A percentile compares a stretch with the other conserved stretches of the same genome.
Evolutionary conservation across 2,797 vertebrate species (phyloP).

Genomic region (Ambastaia sidthimunki): DNA sequence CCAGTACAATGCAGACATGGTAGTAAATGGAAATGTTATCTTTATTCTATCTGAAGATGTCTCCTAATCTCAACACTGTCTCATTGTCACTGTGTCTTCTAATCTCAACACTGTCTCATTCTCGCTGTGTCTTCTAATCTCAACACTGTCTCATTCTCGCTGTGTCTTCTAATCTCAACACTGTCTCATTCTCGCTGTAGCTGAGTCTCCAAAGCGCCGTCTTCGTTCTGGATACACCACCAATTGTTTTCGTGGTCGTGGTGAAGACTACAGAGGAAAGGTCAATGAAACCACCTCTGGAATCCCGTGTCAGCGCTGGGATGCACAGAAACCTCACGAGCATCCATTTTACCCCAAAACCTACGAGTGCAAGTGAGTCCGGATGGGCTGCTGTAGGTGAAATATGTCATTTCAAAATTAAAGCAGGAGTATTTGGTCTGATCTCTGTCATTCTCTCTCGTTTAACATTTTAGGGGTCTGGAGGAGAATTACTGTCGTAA

Average conservation of each 20-base stretch:
- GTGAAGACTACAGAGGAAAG: conserved; percentile 88
- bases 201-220: conserved; percentile 76
- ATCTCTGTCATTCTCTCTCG: no score
- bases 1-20: no score
- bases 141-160: not conserved
- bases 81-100: not conserved
- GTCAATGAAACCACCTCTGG: conserved; percentile 87
- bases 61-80: no score
- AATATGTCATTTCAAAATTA: not conserved
- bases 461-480: conserved; percentile 81
- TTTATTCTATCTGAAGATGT: no score
- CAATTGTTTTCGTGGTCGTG: conserved; percentile 87
- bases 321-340: conserved; percentile 84
- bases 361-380: conserved; percentile 93
- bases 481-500: conserved; percentile 96
- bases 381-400: not conserved
- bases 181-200: conserved; percentile 61
- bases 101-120: no score
- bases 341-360: conserved; percentile 89
- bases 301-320: conserved; percentile 92
- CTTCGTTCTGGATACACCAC: conserved; percentile 74
- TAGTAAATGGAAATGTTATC: not conserved
- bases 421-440: no score
- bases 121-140: not conserved
- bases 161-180: not conserved